Conservation (phyloP, 2,113 vertebrate genomes). For the Lagopus muta region DNA sequence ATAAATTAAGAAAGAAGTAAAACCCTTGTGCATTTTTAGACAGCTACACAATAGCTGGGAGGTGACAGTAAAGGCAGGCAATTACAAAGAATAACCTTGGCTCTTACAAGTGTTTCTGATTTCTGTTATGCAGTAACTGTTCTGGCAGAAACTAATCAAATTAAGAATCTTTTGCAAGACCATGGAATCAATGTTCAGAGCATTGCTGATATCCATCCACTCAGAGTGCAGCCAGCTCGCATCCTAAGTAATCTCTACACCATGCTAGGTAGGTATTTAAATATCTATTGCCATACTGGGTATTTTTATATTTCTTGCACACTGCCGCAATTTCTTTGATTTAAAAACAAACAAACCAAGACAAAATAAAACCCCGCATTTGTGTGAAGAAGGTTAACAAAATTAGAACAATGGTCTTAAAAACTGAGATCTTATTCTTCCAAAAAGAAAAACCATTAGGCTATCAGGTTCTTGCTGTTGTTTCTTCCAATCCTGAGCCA, state of each 20-base stretch:
- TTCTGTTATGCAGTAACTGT: conserved; percentile 85
- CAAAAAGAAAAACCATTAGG: background rate
- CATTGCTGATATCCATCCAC: conserved; percentile 86
- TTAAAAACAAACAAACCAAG: background rate
- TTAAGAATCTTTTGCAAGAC: conserved; percentile 85
- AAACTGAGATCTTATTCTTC: background rate
- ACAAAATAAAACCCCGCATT: background rate
- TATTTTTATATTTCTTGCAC: background rate
- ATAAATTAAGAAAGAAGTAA: background rate
- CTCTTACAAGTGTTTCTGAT: background rate
- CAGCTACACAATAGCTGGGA: background rate
- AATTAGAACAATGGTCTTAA: background rate
- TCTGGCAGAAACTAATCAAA: conserved; percentile 89
- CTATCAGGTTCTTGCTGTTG: background rate
- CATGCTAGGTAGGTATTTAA: conserved; percentile 86
- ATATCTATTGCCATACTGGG: background rate
- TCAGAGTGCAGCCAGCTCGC: conserved; percentile 91
- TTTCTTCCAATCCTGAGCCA: background rate
- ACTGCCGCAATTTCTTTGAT: background rate
- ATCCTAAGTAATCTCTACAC: conserved; percentile 97
- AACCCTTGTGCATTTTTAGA: background rate
- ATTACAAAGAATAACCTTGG: background rate
- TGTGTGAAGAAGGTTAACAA: background rate
- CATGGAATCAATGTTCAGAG: conserved; percentile 87
- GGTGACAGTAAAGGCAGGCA: background rate